Evolutionary conservation across 2,113 vertebrate species (phyloP).

Genomic region (Lethenteron camtschaticum): DNA sequence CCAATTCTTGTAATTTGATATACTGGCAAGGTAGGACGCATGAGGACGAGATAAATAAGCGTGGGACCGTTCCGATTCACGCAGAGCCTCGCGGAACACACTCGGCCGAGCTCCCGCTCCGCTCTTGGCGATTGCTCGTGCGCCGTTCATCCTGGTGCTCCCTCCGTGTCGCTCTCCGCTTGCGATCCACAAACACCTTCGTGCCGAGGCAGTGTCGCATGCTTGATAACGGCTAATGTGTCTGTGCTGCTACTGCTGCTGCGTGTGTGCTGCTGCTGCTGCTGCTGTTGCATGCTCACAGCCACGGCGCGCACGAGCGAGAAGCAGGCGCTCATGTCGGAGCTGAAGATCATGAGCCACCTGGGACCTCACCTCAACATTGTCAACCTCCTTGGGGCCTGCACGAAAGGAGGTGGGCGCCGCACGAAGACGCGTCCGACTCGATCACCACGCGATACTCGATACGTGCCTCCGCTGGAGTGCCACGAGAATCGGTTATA

Average conservation of each 20-base stretch:
- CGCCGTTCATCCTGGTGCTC: neutral
- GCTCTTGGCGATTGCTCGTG: too few species aligned
- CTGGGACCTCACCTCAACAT: conserved; percentile 91
- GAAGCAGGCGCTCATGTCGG: conserved; percentile 96
- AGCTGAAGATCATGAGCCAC: conserved; percentile 98
- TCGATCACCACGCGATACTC: too few species aligned
- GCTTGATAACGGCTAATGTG: neutral
- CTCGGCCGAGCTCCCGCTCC: too few species aligned
- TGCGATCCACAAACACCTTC: neutral
- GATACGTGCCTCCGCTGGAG: too few species aligned
- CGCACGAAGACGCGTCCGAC: neutral
- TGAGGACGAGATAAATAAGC: too few species aligned
- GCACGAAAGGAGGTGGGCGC: conserved; percentile 80
- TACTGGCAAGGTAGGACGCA: too few species aligned
- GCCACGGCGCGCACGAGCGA: conserved; percentile 91
- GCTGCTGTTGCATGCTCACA: conserved; percentile 17
- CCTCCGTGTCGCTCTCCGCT: neutral
- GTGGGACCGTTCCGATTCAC: too few species aligned
- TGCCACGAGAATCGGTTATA: too few species aligned
- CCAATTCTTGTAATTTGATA: too few species aligned
- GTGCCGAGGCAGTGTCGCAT: neutral
- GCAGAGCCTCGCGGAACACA: too few species aligned
- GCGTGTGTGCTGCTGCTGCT: neutral
- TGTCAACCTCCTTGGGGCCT: conserved; percentile 81
- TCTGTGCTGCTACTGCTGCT: neutral